Evolutionary conservation across 2,113 vertebrate genomes (phyloP), one percentile per base, ranked within the genome.

Genomic region (Semicossyphus pulcher): DNA sequence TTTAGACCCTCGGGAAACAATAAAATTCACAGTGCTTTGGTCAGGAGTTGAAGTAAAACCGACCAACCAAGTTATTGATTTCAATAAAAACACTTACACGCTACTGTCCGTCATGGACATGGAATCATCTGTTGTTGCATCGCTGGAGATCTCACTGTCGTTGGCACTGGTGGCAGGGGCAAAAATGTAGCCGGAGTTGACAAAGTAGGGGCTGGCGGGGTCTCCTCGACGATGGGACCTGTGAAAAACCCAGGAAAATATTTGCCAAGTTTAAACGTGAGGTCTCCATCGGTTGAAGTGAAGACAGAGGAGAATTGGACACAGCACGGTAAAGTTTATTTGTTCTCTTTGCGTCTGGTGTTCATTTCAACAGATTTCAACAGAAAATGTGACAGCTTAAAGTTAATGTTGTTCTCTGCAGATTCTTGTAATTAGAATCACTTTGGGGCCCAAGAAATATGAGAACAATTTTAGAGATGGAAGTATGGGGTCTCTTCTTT

Each of bases 101-200:
- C 97, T 99, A 62, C 97, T 98, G 92, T 99, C 97, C 0, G 97
- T 99, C 95, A 99, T 95, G 0, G 97, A 99, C 96, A 97, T 93
- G 86, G 97, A 97, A 77, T 99, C 97, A 0, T 99, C 97, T 0
- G 97, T 99, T 85, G 96, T 92, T 2, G 96, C 97, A 42, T 99
- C 97, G 0, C 97, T 99, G 80, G 97, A 99, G 62, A 97, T 94
- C 71, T 99, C 97, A 0, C 97, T 99, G 81, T 99, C 97, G 0
- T 99, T 97, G 26, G 97, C 96, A 14, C 97, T 99, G 84, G 96
- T 95, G 56, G 95, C 95, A 0, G 97, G 97, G 3, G 97, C 97
- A 8, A 98, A 95, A n/a, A 95, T 94, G 29, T 95, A 96, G 79
- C 96, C 97, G 0, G 96, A 94, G 72, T 94, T 96, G 85, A 97